Evolutionary conservation across 2,113 vertebrate genomes (phyloP), one percentile per base, ranked within the genome.

Genomic region (Vanacampus margaritifer): DNA sequence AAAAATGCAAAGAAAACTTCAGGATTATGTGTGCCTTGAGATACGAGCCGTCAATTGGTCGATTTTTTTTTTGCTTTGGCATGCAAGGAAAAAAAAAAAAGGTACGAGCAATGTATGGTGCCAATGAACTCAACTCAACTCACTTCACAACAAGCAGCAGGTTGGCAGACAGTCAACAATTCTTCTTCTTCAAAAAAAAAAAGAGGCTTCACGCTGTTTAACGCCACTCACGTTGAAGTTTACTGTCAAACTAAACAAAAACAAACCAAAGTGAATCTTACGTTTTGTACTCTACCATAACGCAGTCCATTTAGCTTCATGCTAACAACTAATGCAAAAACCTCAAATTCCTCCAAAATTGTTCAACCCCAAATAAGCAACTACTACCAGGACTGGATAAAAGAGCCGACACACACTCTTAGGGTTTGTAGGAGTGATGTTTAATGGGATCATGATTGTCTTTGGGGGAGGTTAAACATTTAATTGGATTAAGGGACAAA

Each of bases 381-480:
- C 28, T 5, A 36, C 17, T n/a, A 23, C 12, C 3, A 11, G 46
- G 17, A n/a, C 7, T n/a, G 64, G 79, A 83, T 37, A 69, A 71
- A 80, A 73, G 67, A 79, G 59, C 37, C 50, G 3, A 51, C 70
- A 80, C 64, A 23, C 77, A 68, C 68, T 51, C 72, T 57, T 23
- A 82, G 26, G 65, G 78, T 83, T 83, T 72, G 60, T 67, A 86
- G 69, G 75, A 83, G 74, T 81, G 60, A 80, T 60, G 57, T 89
- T 89, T 87, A 89, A 87, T 89, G 75, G 75, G 75, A 72, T 83
- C 61, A 39, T 71, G 73, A 80, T 79, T 66, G 77, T 79, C 71
- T 85, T 80, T 73, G 71, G 74, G 45, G 8, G 64, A 75, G 75
- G 78, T 88, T 79, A 86, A 70, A 86, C 64, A 71, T 83, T 77